Conservation (phyloP, 1,140 invertebrate species). For the Halyomorpha halys region DNA sequence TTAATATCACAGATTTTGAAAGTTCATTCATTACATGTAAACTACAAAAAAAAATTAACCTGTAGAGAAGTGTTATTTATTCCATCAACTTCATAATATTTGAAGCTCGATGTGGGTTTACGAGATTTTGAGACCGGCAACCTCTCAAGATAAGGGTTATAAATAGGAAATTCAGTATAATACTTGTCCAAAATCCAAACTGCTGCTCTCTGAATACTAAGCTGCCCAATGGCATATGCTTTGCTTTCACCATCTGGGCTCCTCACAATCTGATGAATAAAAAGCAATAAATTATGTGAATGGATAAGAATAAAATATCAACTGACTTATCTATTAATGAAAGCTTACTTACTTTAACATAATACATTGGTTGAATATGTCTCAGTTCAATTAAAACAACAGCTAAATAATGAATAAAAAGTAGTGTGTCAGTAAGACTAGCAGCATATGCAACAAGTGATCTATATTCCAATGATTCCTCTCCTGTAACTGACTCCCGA, state of each 20-base stretch:
- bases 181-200: conserved; percentile 90
- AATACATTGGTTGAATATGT: conserved; percentile 79
- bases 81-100: conserved; percentile 94
- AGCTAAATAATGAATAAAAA: conserved; percentile 92
- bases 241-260: conserved; percentile 86
- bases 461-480: conserved; percentile 68
- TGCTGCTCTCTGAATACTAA: conserved; percentile 90
- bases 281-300: neutral
- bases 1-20: no score
- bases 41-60: conserved; percentile 19
- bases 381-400: conserved; percentile 86
- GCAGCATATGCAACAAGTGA: conserved; percentile 82
- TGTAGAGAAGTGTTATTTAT: conserved; percentile 54
- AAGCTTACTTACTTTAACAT: conserved; percentile 56
- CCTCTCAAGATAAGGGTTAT: conserved; percentile 90
- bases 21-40: no score
- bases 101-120: conserved; percentile 72
- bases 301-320: no score
- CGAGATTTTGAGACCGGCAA: conserved; percentile 74
- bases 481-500: conserved; percentile 61
- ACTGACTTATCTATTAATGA: no score
- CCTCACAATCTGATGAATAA: conserved; percentile 52
- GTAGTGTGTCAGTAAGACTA: conserved; percentile 79
- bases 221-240: conserved; percentile 77
- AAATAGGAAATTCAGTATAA: conserved; percentile 91